phyloP scores from a whole-genome alignment of 2,797 vertebrate species.

The Squalus acanthias region DNA sequence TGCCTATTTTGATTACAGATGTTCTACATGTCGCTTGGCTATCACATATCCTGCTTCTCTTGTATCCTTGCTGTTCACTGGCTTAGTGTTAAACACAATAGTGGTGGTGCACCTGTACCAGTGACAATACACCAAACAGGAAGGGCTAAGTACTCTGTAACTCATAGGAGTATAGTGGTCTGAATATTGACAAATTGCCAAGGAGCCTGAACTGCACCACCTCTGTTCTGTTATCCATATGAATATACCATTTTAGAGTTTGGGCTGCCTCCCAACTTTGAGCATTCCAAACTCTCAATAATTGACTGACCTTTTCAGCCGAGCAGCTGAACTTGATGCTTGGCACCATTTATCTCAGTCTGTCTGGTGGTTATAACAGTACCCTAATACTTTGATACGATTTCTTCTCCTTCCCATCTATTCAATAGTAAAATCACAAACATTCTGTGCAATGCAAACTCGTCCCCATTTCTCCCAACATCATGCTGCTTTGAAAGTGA shows the following conservation, averaged over 20 bases:
- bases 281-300: background rate
- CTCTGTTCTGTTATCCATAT: background rate
- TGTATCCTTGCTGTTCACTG: background rate
- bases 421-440: background rate
- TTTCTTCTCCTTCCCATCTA: no score
- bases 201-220: background rate
- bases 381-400: background rate
- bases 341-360: background rate
- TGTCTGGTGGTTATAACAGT: background rate
- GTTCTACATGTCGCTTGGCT: background rate
- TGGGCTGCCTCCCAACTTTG: background rate
- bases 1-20: background rate
- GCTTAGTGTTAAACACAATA: background rate
- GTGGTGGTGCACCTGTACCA: background rate
- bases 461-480: background rate
- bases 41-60: background rate
- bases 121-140: background rate
- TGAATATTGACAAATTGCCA: background rate
- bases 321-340: background rate
- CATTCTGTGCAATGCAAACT: background rate
- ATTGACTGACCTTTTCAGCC: no score
- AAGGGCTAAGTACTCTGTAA: background rate
- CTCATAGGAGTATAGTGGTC: no score
- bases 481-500: background rate
- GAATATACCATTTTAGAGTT: background rate